Evolutionary conservation across 2,797 vertebrate species (phyloP), one percentile per base, ranked within the genome.

Genomic region (Peromyscus eremicus): DNA sequence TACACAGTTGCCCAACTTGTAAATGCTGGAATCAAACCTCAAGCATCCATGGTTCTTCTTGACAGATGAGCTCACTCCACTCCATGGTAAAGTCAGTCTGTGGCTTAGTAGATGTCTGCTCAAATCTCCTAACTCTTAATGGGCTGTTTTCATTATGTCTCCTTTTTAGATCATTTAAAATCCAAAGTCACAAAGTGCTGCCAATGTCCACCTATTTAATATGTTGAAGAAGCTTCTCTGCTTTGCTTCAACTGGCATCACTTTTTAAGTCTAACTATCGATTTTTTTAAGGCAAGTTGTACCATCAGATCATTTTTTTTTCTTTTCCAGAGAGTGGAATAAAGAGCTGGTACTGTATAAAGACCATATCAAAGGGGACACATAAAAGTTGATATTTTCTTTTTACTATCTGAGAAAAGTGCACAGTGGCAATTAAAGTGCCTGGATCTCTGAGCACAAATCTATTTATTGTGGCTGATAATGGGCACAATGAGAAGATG

Each of bases 381-480:
- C 97, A 98, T 97, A 96, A 98, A 96, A 98, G 92, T 88, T 97
- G 97, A 95, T 98, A 98, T 97, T 89, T 97, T 98, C 98, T 98
- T 98, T 97, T 97, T 97, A 77, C 86, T 98, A 94, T 91, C 96
- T 84, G 57, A 96, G 68, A 96, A 90, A 97, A 96, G 95, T 97
- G 89, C 94, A 97, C 83, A 96, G 71, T 84, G 62, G 79, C 96
- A 98, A 97, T 96, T 97, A 97, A 93, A 96, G 70, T 73, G 83
- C 91, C 89, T 2, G 43, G 34, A 91, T 97, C 89, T 96, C 79
- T 14, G 75, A 97, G 95, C 89, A 97, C 94, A 97, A 80, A 94
- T 73, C 93, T 98, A 98, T 93, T 98, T 97, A 96, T 94, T 93
- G 97, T 96, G 96, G 91, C 37, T 95, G 76, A 96, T 95, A 94